Evolutionary conservation across 2,797 vertebrate genomes (phyloP), one percentile per base, ranked within the genome.

Genomic region (Heliangelus exortis): DNA sequence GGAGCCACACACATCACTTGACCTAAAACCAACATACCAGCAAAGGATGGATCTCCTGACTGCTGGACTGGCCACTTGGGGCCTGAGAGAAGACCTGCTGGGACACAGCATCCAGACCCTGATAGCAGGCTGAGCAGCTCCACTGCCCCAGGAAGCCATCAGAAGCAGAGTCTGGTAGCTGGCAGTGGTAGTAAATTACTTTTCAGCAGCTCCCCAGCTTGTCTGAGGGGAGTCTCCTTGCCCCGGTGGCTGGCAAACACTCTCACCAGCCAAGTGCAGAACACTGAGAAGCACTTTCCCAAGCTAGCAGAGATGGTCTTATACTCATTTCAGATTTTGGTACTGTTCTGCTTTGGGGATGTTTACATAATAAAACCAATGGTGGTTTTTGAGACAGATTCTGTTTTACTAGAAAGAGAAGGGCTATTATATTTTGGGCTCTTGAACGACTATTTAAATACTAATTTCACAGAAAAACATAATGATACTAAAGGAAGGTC

Each of bases 91-190:
- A 54, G 26, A 54, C 25, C 34, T 73, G 21, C 18, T 0, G 1
- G n/a, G 48, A 48, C 23, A 34, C 10, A 43, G 39, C 34, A 63
- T 2, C 39, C 43, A 51, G 22, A 66, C 1, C 14, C 13, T 41
- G 0, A 3, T 5, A 26, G 20, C 55, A 48, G 15, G 9, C 45
- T 18, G 12, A 74, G 20, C 62, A 81, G 62, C 66, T 39, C 14
- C 45, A 5, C 13, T 3, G 10, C 45, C 58, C 43, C 73, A 66
- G 54, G 22, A 84, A 55, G 26, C 22, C 73, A 59, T n/a, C 3
- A 0, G 1, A 0, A 54, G 17, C 2, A 0, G 21, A 41, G 31
- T 5, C 28, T 29, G 43, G 31, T 3, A 69, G 28, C 68, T 61
- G 16, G 12, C 61, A 80, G 48, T 6, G 1, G 0, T 3, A n/a